phyloP scores from a whole-genome alignment of 2,888 invertebrate species.

The Rotaria socialis region DNA sequence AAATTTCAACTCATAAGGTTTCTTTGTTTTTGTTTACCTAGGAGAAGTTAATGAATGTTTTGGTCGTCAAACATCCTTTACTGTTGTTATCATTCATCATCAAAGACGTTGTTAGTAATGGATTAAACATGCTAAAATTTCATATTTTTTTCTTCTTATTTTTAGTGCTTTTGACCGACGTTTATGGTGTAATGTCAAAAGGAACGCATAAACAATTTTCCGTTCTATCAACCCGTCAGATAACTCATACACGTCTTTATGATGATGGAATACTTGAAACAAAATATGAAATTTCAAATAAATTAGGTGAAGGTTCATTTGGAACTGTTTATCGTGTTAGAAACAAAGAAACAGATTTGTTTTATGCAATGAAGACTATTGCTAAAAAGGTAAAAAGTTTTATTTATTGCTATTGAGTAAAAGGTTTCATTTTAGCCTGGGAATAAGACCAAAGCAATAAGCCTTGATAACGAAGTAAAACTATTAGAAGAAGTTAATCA shows the following conservation, averaged over 20 bases:
- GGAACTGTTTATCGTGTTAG: slow-evolving; percentile 41
- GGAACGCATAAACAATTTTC: not conserved
- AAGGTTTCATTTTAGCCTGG: slow-evolving; percentile 53
- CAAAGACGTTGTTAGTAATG: not conserved
- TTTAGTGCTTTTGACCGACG: not conserved
- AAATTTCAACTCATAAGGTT: not conserved
- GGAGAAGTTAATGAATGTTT: slow-evolving; percentile 15
- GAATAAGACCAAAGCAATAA: slow-evolving; percentile 11
- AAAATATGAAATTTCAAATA: slow-evolving; percentile 8
- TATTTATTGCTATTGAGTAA: not conserved
- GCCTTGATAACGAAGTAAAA: slow-evolving; percentile 61
- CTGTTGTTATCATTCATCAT: not conserved
- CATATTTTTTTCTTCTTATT: not conserved
- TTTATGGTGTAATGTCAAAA: not conserved
- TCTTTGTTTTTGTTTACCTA: not conserved
- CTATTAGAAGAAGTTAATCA: slow-evolving; percentile 65
- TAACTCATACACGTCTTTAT: slow-evolving; percentile 12
- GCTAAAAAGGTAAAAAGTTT: slow-evolving; percentile 56
- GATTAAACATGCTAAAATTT: not conserved
- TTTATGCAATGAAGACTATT: slow-evolving; percentile 58
- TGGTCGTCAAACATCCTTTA: not conserved
- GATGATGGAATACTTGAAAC: not conserved
- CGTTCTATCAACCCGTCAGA: not conserved
- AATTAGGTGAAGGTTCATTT: slow-evolving; percentile 43
- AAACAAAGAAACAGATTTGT: slow-evolving; percentile 41